These are phyloP conservation scores for Augochlorella aurata DNA, from an alignment of 2,888 invertebrate species.

Conservation along the genomic window DNA sequence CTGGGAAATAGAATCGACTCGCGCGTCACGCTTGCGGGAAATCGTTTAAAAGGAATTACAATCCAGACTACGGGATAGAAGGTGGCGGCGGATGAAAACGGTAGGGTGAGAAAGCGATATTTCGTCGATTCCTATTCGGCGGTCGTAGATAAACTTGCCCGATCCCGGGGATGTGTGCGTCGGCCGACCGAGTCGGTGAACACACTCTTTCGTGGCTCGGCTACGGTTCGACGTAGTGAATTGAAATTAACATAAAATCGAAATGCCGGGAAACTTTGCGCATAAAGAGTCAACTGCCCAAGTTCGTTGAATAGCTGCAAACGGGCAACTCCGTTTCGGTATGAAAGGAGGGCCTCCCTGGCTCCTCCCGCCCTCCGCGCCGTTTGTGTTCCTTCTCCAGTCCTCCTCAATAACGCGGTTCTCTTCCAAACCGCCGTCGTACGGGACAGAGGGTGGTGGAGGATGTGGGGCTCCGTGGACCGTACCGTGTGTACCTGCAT, in stretches of 20 bases:
- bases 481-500: slow-evolving; percentile 33
- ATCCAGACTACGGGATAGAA: slow-evolving; percentile 63
- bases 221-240: slow-evolving; percentile 75
- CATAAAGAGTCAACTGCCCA: slow-evolving; percentile 81
- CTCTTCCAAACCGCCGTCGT: slow-evolving; percentile 37
- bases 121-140: slow-evolving; percentile 77
- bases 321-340: slow-evolving; percentile 74
- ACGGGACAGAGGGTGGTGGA: background rate
- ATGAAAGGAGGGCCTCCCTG: slow-evolving; percentile 69
- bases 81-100: slow-evolving; percentile 44
- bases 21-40: slow-evolving; percentile 75
- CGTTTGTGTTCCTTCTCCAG: slow-evolving; percentile 39
- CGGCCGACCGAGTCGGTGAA: slow-evolving; percentile 63
- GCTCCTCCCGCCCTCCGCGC: slow-evolving; percentile 36
- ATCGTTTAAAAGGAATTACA: slow-evolving; percentile 78
- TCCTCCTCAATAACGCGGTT: slow-evolving; percentile 32
- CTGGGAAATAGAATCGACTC: slow-evolving; percentile 73
- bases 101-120: slow-evolving; percentile 69
- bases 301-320: slow-evolving; percentile 78
- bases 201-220: slow-evolving; percentile 75
- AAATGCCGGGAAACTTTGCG: slow-evolving; percentile 79
- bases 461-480: too few relatives aligned
- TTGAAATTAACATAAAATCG: slow-evolving; percentile 81
- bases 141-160: slow-evolving; percentile 76
- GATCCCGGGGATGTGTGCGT: slow-evolving; percentile 57